A percentile compares a stretch with the other conserved stretches of the same genome.
Conservation (phyloP, 2,888 invertebrate species). For the Temnothorax ravouxi region DNA sequence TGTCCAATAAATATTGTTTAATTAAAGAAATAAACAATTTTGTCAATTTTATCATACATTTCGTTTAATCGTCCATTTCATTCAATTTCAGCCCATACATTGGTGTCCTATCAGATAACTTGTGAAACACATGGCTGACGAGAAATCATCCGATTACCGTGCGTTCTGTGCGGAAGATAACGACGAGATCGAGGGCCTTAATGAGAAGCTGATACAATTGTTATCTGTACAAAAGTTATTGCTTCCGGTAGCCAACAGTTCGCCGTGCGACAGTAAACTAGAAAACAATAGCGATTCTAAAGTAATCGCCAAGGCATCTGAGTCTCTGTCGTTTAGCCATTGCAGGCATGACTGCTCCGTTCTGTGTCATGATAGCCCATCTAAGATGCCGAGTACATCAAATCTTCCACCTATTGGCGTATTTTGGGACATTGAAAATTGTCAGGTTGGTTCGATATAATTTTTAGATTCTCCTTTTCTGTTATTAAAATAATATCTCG, state of each 20-base stretch:
- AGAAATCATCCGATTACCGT: constrained; percentile 68
- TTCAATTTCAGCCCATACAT: constrained; percentile 59
- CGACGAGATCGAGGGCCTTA: constrained; percentile 81
- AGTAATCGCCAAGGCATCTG: constrained; percentile 38
- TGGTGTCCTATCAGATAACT: constrained; percentile 57
- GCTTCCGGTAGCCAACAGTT: constrained; percentile 42
- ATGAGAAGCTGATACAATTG: constrained; percentile 80
- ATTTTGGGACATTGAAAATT: constrained; percentile 98
- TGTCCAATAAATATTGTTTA: not conserved
- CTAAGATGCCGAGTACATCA: constrained; percentile 76
- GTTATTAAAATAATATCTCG: not conserved
- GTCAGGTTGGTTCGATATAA: constrained; percentile 88
- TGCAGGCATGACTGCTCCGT: constrained; percentile 78
- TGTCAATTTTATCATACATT: not conserved
- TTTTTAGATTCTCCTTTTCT: not conserved
- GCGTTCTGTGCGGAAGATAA: constrained; percentile 74
- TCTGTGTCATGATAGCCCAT: constrained; percentile 78
- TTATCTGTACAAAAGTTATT: constrained; percentile 75
- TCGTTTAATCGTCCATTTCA: not conserved
- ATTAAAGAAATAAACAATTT: not conserved
- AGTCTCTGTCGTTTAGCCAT: constrained; percentile 65
- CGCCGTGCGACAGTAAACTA: constrained; percentile 72
- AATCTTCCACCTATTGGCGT: constrained; percentile 92
- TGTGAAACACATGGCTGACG: constrained; percentile 76
- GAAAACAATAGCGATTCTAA: constrained; percentile 67